Percentiles rank a stretch among this genome's conserved stretches.
phyloP scores from a whole-genome alignment of 2,113 vertebrate genomes.

The Falcunculus frontatus region DNA sequence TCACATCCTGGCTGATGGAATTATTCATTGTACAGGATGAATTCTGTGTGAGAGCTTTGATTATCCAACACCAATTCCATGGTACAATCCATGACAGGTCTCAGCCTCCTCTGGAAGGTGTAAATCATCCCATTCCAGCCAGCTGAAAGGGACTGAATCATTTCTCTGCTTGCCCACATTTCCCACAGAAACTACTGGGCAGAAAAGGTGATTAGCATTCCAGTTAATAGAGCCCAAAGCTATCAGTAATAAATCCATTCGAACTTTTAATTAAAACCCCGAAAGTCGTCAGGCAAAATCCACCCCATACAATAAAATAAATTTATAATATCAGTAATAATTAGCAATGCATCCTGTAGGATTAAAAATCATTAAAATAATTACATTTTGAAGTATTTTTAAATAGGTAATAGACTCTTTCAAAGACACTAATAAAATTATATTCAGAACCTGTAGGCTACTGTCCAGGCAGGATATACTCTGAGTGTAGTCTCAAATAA shows the following conservation, averaged over 20 bases:
- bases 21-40: background rate
- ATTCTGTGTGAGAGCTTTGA: background rate
- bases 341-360: constrained; percentile 69
- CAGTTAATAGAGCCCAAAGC: constrained; percentile 54
- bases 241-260: constrained; percentile 71
- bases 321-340: constrained; percentile 67
- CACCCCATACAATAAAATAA: constrained; percentile 57
- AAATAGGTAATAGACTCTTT: constrained; percentile 51
- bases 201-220: constrained; percentile 49
- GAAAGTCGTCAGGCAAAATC: constrained; percentile 58
- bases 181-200: background rate
- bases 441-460: constrained; percentile 35
- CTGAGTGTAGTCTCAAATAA: background rate
- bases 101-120: background rate
- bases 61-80: background rate
- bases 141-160: background rate
- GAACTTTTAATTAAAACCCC: constrained; percentile 66
- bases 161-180: background rate
- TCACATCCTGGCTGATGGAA: background rate
- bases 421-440: constrained; percentile 47
- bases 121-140: background rate
- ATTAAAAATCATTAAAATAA: constrained; percentile 65
- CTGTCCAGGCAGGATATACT: constrained; percentile 11
- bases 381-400: constrained; percentile 62
- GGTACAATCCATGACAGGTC: background rate